Base-by-base conservation (phyloP, 2,797 vertebrate species). In the Clarias pachynema region DNA sequence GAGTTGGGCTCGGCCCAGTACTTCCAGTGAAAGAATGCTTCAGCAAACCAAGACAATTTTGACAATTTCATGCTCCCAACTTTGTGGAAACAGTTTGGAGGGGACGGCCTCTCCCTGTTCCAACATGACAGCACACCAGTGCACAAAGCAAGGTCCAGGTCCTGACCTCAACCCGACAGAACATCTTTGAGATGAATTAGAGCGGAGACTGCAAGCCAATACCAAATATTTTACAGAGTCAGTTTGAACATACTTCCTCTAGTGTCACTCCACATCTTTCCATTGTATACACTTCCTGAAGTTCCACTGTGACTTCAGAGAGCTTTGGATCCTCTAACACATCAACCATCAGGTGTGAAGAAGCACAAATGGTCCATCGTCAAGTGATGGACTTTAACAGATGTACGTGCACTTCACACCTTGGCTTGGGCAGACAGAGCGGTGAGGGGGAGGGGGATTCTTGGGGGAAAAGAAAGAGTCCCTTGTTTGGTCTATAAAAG, bases 361-460 rank as follows among this genome's bases (percentile, higher is more conserved):
- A 56, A 66, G 62, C 8, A 44, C 37, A 68, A 31, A 56, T 66
- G 40, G 63, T 49, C n/a, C 26, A 31, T 53, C 26, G 34, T 44
- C 2, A 15, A 22, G 37, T 12, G 3, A 10, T 70, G 37, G 34
- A 16, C 22, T 66, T 49, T 26, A 77, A 57, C 49, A 53, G 49
- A 77, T 57, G 26, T 53, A 34, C 20, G 3, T 63, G 29, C 60
- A 56, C 78, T 68, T 84, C n/a, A 86, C 5, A 84, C 82, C 72
- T 72, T 65, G 2, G 37, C 65, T 68, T 44, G 3, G 26, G 66
- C 57, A 62, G 69, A 73, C 59, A 62, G 53, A 62, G 12, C 0
- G 62, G 62, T 12, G 62, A 14, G 26, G 26, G 62, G 26, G 62
- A 3, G 12, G 12, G n/a, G 4, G 63, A 29, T 40, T 40, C 37